Conservation (phyloP, 2,888 invertebrate genomes). For the Lysandra coridon region DNA sequence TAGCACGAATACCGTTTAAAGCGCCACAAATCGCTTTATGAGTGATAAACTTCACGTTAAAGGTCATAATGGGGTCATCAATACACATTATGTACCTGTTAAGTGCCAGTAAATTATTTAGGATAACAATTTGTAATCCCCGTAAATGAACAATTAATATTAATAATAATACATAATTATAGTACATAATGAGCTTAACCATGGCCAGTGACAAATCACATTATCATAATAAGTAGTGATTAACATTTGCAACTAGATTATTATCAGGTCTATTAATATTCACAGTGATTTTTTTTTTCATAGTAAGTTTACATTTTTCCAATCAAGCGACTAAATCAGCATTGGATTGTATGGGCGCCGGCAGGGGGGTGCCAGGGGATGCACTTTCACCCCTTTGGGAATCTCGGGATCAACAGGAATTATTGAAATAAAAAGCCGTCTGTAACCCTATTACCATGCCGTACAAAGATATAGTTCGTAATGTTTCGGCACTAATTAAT, state of each 20-base stretch:
- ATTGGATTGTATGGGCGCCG: too few species aligned
- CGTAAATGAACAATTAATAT: slow-evolving; percentile 56
- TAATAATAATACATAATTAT: slow-evolving; percentile 47
- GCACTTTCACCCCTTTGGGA: too few species aligned
- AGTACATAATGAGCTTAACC: slow-evolving; percentile 37
- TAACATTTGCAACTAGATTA: not conserved
- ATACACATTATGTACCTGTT: slow-evolving; percentile 55
- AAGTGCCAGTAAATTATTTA: slow-evolving; percentile 48
- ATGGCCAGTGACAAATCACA: slow-evolving; percentile 5
- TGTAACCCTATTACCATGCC: too few species aligned
- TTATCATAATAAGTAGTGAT: slow-evolving; percentile 14
- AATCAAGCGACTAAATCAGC: too few species aligned
- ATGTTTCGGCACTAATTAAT: too few species aligned
- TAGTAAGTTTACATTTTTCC: too few species aligned
- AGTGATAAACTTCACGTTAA: slow-evolving; percentile 55
- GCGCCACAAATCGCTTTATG: slow-evolving; percentile 51
- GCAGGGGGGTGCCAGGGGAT: too few species aligned
- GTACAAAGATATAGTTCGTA: too few species aligned
- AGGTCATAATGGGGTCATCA: slow-evolving; percentile 66
- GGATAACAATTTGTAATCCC: slow-evolving; percentile 64
- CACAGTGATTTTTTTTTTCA: too few species aligned
- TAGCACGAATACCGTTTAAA: not conserved
- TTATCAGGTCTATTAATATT: not conserved
- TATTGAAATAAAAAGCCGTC: too few species aligned
- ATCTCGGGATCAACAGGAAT: too few species aligned